These are phyloP conservation scores for Euzophera pinguis DNA, from an alignment of 2,888 invertebrate genomes.

Conservation along the genomic window DNA sequence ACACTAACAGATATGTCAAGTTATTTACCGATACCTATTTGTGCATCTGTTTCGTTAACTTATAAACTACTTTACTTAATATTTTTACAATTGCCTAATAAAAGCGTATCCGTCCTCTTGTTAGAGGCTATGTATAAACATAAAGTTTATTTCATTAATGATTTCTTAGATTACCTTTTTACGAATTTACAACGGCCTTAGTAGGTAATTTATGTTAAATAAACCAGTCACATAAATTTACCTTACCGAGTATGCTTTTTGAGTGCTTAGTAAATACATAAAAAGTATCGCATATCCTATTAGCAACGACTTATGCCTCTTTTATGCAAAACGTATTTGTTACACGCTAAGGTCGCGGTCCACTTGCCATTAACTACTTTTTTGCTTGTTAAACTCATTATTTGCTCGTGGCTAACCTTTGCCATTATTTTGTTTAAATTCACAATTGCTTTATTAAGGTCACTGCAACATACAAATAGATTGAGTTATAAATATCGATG, in stretches of 20 bases:
- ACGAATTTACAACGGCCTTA: too few species aligned
- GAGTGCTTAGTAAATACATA: conserved; percentile 6
- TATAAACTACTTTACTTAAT: too few species aligned
- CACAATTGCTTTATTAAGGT: conserved; percentile 2
- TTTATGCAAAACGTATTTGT: conserved; percentile 28
- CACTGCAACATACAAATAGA: not conserved
- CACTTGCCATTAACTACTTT: conserved; percentile 14
- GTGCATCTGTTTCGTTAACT: too few species aligned
- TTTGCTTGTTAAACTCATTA: conserved; percentile 1
- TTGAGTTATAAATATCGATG: not conserved
- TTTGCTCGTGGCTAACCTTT: conserved; percentile 3
- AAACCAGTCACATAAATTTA: not conserved
- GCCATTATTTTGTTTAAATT: not conserved
- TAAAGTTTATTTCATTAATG: too few species aligned
- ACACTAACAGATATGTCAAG: too few species aligned
- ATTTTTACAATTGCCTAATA: too few species aligned
- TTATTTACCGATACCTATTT: too few species aligned
- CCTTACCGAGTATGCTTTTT: not conserved
- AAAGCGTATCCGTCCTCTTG: too few species aligned
- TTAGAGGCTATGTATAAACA: too few species aligned
- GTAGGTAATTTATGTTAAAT: too few species aligned
- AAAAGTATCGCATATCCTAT: conserved; percentile 12
- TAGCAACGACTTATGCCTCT: conserved; percentile 23
- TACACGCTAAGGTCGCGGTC: conserved; percentile 54
- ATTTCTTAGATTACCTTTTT: too few species aligned